Base-by-base conservation (phyloP, 2,797 vertebrate species). In the Pangasius sanitwongsei region DNA sequence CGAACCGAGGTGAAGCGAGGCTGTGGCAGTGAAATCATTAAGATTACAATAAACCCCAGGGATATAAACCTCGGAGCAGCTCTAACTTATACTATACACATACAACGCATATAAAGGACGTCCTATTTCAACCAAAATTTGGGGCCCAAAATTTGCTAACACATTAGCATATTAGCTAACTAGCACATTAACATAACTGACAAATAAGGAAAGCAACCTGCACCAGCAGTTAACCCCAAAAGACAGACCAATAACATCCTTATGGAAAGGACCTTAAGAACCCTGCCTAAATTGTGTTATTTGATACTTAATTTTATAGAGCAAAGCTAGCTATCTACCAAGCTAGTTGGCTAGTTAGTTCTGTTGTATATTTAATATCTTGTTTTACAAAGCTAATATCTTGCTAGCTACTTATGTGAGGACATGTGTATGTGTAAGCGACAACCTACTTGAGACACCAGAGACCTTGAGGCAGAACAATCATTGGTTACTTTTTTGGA, bases 41-140 rank as follows among this genome's bases (percentile, higher is more conserved):
- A 84, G 83, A 84, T 84, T 84, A 84, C 83, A 67, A 84, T 84
- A 84, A 84, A 67, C 83, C 44, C 63, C 44, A 31, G 63, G 44
- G 83, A 84, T 48, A 67, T 84, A 67, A 50, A 53, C 63, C 83
- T 67, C 2, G 9, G 28, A 50, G 83, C 59, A 48, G 37, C 59
- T 67, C 15, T 8, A 48, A 61, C 12, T 9, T 83, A 65, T 6
- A 44, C 5, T 83, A 44, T 37, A 81, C 18, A 6, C 50, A 34
- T 80, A 34, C 4, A 6, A 83, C 11, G 23, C 57, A 82, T 55
- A 34, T 59, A 59, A 59, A 82, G 61, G 34, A 15, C 23, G 25
- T 82, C 53, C 55, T 59, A 23, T 44, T 63, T 63, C 48, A 65
- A 16, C 20, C 0, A 37, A 41, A 61, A 37, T 59, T 82, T 59